A percentile compares a stretch with the other conserved stretches of the same genome.
These are phyloP conservation scores for Nemoura dubitans DNA, from an alignment of 2,888 invertebrate genomes.

Conservation along the genomic window DNA sequence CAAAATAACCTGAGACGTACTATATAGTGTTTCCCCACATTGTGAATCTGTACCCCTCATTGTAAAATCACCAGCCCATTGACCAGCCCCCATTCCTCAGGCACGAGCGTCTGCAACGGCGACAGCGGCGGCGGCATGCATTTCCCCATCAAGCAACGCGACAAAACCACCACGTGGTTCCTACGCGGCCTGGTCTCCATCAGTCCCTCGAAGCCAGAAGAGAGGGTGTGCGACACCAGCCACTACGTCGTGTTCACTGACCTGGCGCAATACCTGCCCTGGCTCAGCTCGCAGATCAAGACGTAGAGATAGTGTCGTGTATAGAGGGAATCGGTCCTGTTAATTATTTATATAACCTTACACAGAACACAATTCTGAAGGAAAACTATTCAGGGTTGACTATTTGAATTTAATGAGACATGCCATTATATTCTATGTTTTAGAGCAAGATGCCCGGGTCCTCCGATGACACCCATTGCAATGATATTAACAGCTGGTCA, in stretches of 20 bases:
- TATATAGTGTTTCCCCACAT: too few species aligned
- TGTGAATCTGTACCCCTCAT: neutral
- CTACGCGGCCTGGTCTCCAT: conserved; percentile 63
- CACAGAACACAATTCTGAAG: too few species aligned
- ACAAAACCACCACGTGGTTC: conserved; percentile 46
- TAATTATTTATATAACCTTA: too few species aligned
- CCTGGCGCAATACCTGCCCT: conserved; percentile 66
- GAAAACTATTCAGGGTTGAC: too few species aligned
- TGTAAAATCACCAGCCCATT: neutral
- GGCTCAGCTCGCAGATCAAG: conserved; percentile 58
- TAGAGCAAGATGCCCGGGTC: too few species aligned
- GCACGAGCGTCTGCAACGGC: conserved; percentile 67
- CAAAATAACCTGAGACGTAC: too few species aligned
- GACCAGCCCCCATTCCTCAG: conserved; percentile 56
- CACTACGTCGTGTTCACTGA: conserved; percentile 72
- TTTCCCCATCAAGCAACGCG: conserved; percentile 53
- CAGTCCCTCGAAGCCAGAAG: conserved; percentile 67
- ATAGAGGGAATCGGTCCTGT: too few species aligned
- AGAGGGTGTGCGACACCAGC: conserved; percentile 67
- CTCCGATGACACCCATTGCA: too few species aligned
- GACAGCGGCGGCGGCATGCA: conserved; percentile 62
- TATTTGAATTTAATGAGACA: too few species aligned
- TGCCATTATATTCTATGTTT: too few species aligned
- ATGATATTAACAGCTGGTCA: too few species aligned
- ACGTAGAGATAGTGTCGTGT: neutral